Percentiles rank a stretch among this genome's conserved stretches.
phyloP scores from a whole-genome alignment of 2,797 vertebrate genomes.

The Avahi laniger region DNA sequence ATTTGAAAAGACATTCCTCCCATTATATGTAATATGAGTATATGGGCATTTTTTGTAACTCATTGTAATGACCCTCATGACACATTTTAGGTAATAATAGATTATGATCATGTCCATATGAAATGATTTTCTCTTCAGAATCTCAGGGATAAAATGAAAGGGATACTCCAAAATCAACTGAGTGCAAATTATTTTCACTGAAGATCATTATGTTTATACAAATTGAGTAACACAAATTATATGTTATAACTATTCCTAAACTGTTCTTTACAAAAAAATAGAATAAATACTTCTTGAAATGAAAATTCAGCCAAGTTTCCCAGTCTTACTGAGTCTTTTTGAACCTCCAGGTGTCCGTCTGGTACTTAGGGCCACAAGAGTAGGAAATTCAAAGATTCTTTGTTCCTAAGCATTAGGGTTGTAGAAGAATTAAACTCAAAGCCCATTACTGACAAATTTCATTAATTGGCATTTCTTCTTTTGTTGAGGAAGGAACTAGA shows the following conservation, averaged over 20 bases:
- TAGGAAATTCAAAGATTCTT: slow-evolving; percentile 9
- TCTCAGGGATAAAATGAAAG: background rate
- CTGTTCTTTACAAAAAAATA: slow-evolving; percentile 51
- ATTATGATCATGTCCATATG: background rate
- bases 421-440: background rate
- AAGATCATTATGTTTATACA: slow-evolving; percentile 69
- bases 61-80: background rate
- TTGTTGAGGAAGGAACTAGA: background rate
- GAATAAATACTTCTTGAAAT: slow-evolving; percentile 41
- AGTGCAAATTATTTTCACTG: slow-evolving; percentile 58
- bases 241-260: slow-evolving; percentile 45
- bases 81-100: background rate
- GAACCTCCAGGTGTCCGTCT: background rate
- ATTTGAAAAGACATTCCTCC: slow-evolving; percentile 53
- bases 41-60: background rate
- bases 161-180: slow-evolving; percentile 33
- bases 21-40: background rate
- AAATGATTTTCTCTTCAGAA: background rate
- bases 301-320: slow-evolving; percentile 32
- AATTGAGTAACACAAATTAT: slow-evolving; percentile 60
- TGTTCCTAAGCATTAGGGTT: background rate
- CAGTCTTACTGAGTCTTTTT: background rate
- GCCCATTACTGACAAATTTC: background rate
- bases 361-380: background rate
- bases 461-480: background rate